phyloP scores from a whole-genome alignment of 35 echinoderm and acorn worm genomes.

The Diadema setosum region DNA sequence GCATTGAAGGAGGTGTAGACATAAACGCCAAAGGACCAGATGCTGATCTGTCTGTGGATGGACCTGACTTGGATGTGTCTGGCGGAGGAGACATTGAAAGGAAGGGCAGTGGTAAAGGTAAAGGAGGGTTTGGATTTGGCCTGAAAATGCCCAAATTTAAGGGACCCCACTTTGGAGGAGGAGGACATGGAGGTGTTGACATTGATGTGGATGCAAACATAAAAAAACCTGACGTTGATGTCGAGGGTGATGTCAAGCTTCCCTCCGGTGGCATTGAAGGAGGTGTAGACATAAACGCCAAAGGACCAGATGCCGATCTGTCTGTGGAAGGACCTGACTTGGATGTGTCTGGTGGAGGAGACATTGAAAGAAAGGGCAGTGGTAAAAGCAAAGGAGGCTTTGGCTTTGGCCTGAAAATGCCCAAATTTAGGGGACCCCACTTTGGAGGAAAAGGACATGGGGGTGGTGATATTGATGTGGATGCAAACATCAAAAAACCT shows the following conservation, averaged over 20 bases:
- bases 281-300: too few relatives aligned
- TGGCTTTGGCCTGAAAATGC: constrained; percentile 4
- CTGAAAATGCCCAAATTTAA: neutral
- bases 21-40: neutral
- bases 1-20: neutral
- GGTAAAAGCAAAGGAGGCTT: constrained; percentile 4
- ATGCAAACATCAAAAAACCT: constrained; percentile 14
- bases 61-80: constrained; percentile 21
- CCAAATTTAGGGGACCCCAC: neutral
- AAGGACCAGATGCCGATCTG: constrained; percentile 16
- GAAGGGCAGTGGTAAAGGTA: neutral
- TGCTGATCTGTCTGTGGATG: constrained; percentile 2
- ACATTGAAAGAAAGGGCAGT: neutral
- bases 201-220: too few relatives aligned
- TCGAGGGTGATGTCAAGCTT: too few relatives aligned
- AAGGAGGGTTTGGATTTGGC: neutral
- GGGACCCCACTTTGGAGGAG: too few relatives aligned
- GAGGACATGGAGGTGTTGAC: too few relatives aligned
- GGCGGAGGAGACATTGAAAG: too few relatives aligned
- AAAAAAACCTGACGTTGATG: too few relatives aligned
- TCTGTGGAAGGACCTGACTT: neutral
- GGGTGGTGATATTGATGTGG: neutral
- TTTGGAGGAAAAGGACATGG: constrained; percentile 1
- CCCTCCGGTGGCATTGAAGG: too few relatives aligned
- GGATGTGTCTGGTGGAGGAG: neutral